These are phyloP conservation scores for Channa maculata DNA, from an alignment of 2,113 vertebrate species.

Conservation along the genomic window DNA sequence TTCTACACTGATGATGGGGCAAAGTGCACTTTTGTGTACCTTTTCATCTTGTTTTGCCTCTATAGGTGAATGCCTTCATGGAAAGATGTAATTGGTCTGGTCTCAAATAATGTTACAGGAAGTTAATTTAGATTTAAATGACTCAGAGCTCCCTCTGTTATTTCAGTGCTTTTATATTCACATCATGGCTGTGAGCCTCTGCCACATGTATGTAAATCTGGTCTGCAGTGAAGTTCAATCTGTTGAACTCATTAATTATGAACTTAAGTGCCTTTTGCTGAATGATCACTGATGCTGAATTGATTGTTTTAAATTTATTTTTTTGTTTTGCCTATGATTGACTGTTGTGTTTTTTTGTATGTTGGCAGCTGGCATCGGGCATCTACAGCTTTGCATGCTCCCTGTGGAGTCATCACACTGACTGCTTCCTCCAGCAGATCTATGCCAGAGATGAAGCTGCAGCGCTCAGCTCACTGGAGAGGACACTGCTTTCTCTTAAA, in stretches of 20 bases:
- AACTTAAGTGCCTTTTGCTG: conserved; percentile 2
- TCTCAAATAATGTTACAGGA: conserved; percentile 42
- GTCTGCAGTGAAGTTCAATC: neutral
- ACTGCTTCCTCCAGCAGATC: conserved; percentile 93
- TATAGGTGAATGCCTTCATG: conserved; percentile 25
- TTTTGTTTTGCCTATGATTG: conserved; percentile 34
- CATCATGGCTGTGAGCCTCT: neutral
- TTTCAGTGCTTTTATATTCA: conserved; percentile 17
- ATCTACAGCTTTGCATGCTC: conserved; percentile 97
- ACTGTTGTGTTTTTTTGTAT: conserved; percentile 66
- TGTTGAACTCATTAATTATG: neutral
- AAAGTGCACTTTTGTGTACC: conserved; percentile 27
- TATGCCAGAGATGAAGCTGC: conserved; percentile 85
- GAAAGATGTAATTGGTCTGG: conserved; percentile 46
- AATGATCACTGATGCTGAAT: conserved; percentile 29
- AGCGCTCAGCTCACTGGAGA: conserved; percentile 90
- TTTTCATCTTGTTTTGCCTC: conserved; percentile 49
- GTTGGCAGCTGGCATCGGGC: conserved; percentile 91
- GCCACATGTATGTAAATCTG: neutral
- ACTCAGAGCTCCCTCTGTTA: conserved; percentile 23
- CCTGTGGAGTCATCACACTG: conserved; percentile 97
- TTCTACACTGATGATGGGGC: conserved; percentile 13
- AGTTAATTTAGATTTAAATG: conserved; percentile 46
- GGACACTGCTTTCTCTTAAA: conserved; percentile 95
- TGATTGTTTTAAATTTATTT: neutral